phyloP scores from a whole-genome alignment of 2,113 vertebrate species.

The Ascaphus truei region DNA sequence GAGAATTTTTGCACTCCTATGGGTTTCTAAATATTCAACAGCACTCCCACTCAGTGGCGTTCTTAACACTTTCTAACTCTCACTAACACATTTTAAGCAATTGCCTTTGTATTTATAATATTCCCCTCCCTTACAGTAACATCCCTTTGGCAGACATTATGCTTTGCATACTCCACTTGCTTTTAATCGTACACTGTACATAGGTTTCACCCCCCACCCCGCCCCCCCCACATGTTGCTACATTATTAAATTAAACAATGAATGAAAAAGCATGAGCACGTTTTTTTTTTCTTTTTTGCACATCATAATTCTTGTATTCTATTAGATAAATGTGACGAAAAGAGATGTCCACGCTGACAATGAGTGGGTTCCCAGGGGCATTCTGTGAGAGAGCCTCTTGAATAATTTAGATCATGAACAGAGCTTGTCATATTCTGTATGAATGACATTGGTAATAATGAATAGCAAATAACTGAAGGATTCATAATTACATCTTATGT shows the following conservation, averaged over 20 bases:
- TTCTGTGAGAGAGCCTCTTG: neutral
- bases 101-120: too few relatives aligned
- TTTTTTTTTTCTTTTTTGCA: neutral
- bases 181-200: too few relatives aligned
- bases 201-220: too few relatives aligned
- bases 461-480: conserved; percentile 5
- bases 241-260: conserved; percentile 2
- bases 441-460: conserved; percentile 10
- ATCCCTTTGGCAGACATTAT: too few relatives aligned
- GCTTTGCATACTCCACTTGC: too few relatives aligned
- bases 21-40: neutral
- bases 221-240: too few relatives aligned
- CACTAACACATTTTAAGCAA: neutral
- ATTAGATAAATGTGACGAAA: conserved; percentile 6
- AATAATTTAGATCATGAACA: conserved; percentile 17
- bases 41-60: neutral
- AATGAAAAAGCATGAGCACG: neutral
- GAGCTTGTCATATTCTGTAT: conserved; percentile 1
- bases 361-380: conserved; percentile 13
- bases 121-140: too few relatives aligned
- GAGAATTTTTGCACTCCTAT: too few relatives aligned
- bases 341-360: conserved; percentile 9
- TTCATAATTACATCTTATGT: conserved; percentile 3
- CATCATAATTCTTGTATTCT: neutral
- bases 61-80: neutral